Percentiles rank a stretch among this genome's conserved stretches.
Conservation (phyloP, 2,888 invertebrate genomes). For the Chrysolina haemoptera region DNA sequence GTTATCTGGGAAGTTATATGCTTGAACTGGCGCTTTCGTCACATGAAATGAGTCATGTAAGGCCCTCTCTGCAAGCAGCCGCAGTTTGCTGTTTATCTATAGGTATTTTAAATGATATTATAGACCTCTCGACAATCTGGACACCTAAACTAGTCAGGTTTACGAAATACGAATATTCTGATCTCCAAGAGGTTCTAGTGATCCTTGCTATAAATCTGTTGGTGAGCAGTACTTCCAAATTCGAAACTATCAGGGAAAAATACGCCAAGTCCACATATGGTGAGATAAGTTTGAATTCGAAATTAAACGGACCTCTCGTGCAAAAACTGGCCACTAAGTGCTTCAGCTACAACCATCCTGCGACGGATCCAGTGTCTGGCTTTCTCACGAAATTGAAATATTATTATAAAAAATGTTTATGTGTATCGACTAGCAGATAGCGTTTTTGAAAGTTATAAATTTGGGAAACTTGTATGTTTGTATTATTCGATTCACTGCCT, state of each 20-base stretch:
- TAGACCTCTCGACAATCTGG: conserved; percentile 75
- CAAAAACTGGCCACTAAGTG: conserved; percentile 53
- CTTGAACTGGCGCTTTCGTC: conserved; percentile 88
- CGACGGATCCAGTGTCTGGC: too few species aligned
- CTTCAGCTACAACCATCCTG: too few species aligned
- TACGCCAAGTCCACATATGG: conserved; percentile 75
- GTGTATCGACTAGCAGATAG: too few species aligned
- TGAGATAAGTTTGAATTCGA: conserved; percentile 77
- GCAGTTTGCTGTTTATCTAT: conserved; percentile 84
- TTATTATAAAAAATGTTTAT: too few species aligned
- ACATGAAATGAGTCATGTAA: conserved; percentile 83
- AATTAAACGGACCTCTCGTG: conserved; percentile 72
- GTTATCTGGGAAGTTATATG: conserved; percentile 84
- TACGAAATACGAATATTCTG: conserved; percentile 80
- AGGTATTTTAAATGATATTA: conserved; percentile 72
- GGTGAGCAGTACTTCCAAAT: conserved; percentile 80
- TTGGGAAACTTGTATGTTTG: too few species aligned
- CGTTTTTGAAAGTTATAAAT: too few species aligned
- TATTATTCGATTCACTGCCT: too few species aligned
- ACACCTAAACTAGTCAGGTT: conserved; percentile 82
- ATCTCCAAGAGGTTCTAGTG: conserved; percentile 79
- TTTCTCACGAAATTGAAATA: too few species aligned
- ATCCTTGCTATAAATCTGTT: conserved; percentile 79
- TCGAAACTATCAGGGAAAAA: conserved; percentile 77
- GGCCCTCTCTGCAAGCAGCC: conserved; percentile 89